Percentiles rank a stretch among this genome's conserved stretches.
phyloP scores from a whole-genome alignment of 64 coral and sea anemone species.

The Stylophora pistillata region DNA sequence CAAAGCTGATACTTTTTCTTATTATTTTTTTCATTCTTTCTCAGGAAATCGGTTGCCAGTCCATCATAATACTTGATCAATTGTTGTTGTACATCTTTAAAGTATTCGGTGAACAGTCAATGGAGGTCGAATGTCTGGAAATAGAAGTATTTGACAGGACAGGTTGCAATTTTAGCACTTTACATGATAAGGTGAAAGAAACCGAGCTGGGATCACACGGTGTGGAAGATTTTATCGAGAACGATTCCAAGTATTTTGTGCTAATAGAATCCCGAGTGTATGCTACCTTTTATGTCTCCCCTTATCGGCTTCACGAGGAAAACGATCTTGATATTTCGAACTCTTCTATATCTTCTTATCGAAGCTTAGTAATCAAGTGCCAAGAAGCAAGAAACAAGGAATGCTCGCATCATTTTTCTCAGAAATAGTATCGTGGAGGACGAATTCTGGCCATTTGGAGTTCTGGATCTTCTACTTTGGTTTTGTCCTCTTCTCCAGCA shows the following conservation, averaged over 20 bases:
- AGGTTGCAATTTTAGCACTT: background rate
- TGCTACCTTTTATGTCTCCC: too few species aligned
- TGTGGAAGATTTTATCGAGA: background rate
- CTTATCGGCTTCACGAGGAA: too few species aligned
- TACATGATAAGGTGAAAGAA: background rate
- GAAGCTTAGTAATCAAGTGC: background rate
- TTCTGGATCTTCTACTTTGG: slow-evolving; percentile 4
- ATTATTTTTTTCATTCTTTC: background rate
- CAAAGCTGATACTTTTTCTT: background rate
- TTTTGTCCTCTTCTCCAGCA: background rate
- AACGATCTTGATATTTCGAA: background rate
- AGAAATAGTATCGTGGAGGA: background rate
- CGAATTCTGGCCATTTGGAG: background rate
- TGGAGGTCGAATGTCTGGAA: background rate
- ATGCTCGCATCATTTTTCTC: background rate
- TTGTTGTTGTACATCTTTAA: slow-evolving; percentile 1
- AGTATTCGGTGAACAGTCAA: background rate
- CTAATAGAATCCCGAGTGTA: background rate
- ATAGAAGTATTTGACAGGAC: background rate
- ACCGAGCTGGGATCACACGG: background rate
- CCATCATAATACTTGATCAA: background rate
- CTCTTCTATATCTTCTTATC: background rate
- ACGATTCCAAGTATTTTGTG: background rate
- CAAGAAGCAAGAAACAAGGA: background rate
- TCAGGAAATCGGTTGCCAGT: background rate